phyloP scores from a whole-genome alignment of 2,113 vertebrate genomes.

The Serinus canaria region DNA sequence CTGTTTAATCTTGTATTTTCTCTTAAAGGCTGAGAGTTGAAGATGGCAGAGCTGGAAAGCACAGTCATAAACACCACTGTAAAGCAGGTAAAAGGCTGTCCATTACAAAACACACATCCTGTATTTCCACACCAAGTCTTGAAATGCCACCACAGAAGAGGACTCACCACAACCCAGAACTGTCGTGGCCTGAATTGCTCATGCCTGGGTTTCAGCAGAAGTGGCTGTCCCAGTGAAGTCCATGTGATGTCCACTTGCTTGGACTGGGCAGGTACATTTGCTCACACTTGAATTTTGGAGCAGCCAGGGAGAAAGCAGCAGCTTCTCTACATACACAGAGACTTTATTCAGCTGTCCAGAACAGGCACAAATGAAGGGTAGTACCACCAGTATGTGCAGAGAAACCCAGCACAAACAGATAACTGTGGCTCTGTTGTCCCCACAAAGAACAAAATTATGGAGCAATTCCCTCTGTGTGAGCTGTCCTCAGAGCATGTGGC shows the following conservation, averaged over 20 bases:
- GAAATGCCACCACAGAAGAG: neutral
- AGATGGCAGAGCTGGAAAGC: conserved; percentile 49
- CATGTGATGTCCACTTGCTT: neutral
- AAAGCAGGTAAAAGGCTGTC: conserved; percentile 55
- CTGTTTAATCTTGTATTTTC: neutral
- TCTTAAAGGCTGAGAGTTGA: neutral
- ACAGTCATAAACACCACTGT: conserved; percentile 53
- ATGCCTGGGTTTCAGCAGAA: neutral
- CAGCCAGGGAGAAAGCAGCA: neutral
- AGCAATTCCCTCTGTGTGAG: neutral
- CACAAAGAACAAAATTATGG: neutral
- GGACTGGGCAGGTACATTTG: neutral
- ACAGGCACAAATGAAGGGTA: neutral
- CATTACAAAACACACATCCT: neutral
- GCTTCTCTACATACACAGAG: neutral
- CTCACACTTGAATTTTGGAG: neutral
- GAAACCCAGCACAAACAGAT: neutral
- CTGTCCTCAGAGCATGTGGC: neutral
- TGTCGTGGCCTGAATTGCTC: neutral
- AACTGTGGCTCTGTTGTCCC: neutral
- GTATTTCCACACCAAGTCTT: neutral
- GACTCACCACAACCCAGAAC: neutral
- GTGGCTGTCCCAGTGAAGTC: neutral
- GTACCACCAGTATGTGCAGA: neutral
- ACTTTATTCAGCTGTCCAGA: neutral